Conservation (phyloP, 2,113 vertebrate species). For the Paratilapia polleni region DNA sequence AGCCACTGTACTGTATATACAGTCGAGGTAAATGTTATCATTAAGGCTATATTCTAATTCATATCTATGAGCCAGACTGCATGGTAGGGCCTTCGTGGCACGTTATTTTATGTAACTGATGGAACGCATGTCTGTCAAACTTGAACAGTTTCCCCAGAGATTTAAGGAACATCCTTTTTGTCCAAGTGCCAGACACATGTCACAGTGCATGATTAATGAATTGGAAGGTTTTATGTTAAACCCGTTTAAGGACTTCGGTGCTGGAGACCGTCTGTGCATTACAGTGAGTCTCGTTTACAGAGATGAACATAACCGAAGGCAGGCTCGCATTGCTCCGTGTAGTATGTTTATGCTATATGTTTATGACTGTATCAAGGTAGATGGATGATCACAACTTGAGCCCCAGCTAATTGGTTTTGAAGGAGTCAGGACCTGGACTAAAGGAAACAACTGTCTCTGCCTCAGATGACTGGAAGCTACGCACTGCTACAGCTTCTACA, state of each 20-base stretch:
- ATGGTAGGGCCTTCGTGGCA: constrained; percentile 67
- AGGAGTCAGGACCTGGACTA: constrained; percentile 52
- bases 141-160: constrained; percentile 59
- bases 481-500: constrained; percentile 51
- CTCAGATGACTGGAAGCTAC: constrained; percentile 39
- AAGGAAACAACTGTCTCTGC: constrained; percentile 61
- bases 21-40: constrained; percentile 85
- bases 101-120: constrained; percentile 75
- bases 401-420: constrained; percentile 75
- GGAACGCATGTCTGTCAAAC: constrained; percentile 74
- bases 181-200: constrained; percentile 56
- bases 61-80: constrained; percentile 78
- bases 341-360: constrained; percentile 72
- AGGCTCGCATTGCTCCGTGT: constrained; percentile 17
- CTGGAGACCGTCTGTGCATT: constrained; percentile 40
- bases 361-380: constrained; percentile 69
- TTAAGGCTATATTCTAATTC: constrained; percentile 81
- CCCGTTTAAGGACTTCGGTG: constrained; percentile 64
- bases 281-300: constrained; percentile 43
- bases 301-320: constrained; percentile 19
- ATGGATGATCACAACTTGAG: constrained; percentile 58
- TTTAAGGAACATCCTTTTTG: constrained; percentile 71
- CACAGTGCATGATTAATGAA: constrained; percentile 66
- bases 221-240: constrained; percentile 54
- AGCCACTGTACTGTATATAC: constrained; percentile 83